Evolutionary conservation across 2,888 invertebrate genomes (phyloP), one percentile per base, ranked within the genome.

Genomic region (Cecidostiba fungosa): DNA sequence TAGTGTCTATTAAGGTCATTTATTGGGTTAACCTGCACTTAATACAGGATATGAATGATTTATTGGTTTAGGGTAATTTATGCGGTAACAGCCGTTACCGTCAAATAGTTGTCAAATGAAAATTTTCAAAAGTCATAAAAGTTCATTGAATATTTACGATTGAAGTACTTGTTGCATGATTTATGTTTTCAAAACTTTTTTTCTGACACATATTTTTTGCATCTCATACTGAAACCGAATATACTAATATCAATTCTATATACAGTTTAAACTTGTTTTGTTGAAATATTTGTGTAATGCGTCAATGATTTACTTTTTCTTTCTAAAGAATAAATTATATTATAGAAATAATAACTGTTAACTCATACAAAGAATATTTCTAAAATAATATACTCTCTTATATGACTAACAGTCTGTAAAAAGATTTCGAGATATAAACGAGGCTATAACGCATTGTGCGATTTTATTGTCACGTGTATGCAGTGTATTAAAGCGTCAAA

Each of bases 1-100:
- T 69, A 43, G 78, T 69, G 19, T 69, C 47, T 29, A 78, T 69
- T 69, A 32, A 69, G 69, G 32, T 29, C 69, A 69, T 78, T 59
- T 54, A 78, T 47, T 69, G 69, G 29, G 23, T 29, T 47, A 69
- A 69, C 29, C 66, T 54, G 54, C 76, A 54, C 69, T 69, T 59
- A 29, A 78, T 78, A 47, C 78, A 19, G 4, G 29, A 43, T 47
- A 36, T 29, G 32, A 78, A 47, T 78, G 32, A 69, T 78, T 47
- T 47, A 78, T 66, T 3, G 12, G 47, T n/a, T 77, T 66, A 39
- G 5, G 12, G 43, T 47, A 66, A 66, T 77, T 77, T 62, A 47
- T 36, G 6, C 47, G 73, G 16, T 26, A 26, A 73, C 47, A 4
- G 70, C 8, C 12, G 16, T 26, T 70, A 70, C 39, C 19, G 39